These are phyloP conservation scores for Drosophila ogumai DNA, from an alignment of 1,140 invertebrate genomes.

Conservation along the genomic window DNA sequence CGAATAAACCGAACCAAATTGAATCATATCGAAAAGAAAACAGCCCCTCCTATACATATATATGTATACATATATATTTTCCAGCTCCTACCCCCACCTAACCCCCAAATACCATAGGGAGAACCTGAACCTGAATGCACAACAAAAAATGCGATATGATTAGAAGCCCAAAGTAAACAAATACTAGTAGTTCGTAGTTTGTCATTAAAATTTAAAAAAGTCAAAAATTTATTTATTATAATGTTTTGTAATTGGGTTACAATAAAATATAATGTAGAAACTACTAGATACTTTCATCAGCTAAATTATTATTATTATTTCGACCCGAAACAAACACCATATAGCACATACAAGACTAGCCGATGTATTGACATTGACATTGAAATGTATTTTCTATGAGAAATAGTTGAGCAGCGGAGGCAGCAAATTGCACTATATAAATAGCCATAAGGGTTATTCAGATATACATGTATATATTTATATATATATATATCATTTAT, in stretches of 20 bases:
- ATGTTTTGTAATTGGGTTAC: background rate
- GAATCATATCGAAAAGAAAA: conserved; percentile 18
- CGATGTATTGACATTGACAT: conserved; percentile 65
- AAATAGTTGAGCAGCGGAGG: conserved; percentile 11
- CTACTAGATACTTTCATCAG: background rate
- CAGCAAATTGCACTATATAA: conserved; percentile 27
- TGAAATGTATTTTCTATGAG: conserved; percentile 60
- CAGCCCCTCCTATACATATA: background rate
- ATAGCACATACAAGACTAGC: conserved; percentile 1
- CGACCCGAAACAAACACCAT: background rate
- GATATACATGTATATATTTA: background rate
- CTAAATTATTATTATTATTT: background rate
- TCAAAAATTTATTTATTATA: background rate
- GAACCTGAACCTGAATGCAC: conserved; percentile 14
- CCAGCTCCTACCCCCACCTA: background rate
- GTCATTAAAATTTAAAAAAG: background rate
- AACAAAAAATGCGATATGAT: conserved; percentile 40
- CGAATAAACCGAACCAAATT: conserved; percentile 21
- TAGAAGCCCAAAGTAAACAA: conserved; percentile 5
- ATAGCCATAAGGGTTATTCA: conserved; percentile 29
- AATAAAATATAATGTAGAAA: too few species aligned
- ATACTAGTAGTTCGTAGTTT: background rate
- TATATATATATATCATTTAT: background rate
- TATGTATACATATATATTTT: background rate
- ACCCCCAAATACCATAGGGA: conserved; percentile 2